Evolutionary conservation across 2,888 invertebrate species (phyloP), one percentile per base, ranked within the genome.

Genomic region (Piscicola geometra): DNA sequence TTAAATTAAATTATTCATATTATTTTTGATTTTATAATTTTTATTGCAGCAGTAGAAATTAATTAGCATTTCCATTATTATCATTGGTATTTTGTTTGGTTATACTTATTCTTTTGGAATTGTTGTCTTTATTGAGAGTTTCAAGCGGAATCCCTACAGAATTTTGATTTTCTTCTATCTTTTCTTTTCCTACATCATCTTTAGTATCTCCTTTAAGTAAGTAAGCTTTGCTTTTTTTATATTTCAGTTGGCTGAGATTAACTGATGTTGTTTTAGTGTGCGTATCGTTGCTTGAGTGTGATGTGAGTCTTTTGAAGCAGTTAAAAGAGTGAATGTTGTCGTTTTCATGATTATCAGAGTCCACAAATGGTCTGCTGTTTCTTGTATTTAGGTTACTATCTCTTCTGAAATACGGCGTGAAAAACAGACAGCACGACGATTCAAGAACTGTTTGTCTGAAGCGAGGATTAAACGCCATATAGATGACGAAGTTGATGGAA

Each of bases 401-500:
- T 67, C 28, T 67, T 41, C 52, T 50, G 50, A 25, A 71, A 12
- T 25, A 47, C 12, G 30, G 1, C 30, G 64, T 72, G 36, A 76
- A 1, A 36, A 25, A 50, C 36, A 30, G 35, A 36, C 52, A 68
- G 33, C 71, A 50, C 21, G 79, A 73, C 12, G 69, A 72, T 36
- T 78, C 75, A 15, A 66, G 50, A 32, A 79, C 66, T 18, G 78
- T 77, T 33, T 79, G 79, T 36, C 78, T 71, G 76, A 80, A 80
- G 28, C 80, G 71, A 30, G 78, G 78, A 77, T 80, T 80, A 76
- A 80, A 80, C 33, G 77, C 56, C 73, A 79, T 75, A 71, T 80
- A 80, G 41, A 80, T 79, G 76, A 79, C 28, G 77, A 80, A 80
- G 74, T 80, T 80, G 30, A 79, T 78, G 25, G 79, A 64, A 0